Base-by-base conservation (phyloP, 2,113 vertebrate species). In the Scopus umbretta region DNA sequence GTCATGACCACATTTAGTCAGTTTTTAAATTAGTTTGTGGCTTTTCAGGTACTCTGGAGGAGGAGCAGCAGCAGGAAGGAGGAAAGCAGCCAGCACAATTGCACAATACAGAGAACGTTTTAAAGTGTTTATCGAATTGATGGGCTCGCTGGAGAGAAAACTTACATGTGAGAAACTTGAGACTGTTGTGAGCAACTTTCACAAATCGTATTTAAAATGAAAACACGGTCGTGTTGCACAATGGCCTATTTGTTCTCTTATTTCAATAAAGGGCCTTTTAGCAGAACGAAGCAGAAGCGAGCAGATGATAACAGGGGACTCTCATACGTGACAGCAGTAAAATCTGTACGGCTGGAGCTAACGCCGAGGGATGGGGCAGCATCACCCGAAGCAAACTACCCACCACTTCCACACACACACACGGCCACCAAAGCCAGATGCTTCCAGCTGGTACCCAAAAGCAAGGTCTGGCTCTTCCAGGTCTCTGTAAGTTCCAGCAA, bases 1-100 rank as follows among this genome's bases (percentile, higher is more conserved):
- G 20, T 10, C n/a, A 1, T 1, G 23, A 29, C 7, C 16, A 0
- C 30, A 36, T 62, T 10, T 3, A 5, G 9, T 5, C 2, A 32
- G 13, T 25, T 74, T 62, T 49, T 13, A 21, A 34, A 13, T 18
- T 2, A 29, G 3, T 13, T 38, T 0, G 5, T 8, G 53, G 43
- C 11, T 36, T 21, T 16, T 23, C 45, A n/a, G 84, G 91, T 71
- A 3, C 27, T 79, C 26, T 5, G n/a, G n/a, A 62, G 83, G n/a
- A 62, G 83, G 50, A 66, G 81, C 52, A 13, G 71, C 38, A 40
- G 70, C 11, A 23, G 68, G 42, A 32, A 71, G 63, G 53, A 25
- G 3, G 2, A 23, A 15, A 61, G 65, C 40, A 1, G 25, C 10
- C 47, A 6, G 30, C 21, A 2, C 32, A 10, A 6, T 5, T 25